phyloP scores from a whole-genome alignment of 2,797 vertebrate genomes.

The Mionectes olivaceus region DNA sequence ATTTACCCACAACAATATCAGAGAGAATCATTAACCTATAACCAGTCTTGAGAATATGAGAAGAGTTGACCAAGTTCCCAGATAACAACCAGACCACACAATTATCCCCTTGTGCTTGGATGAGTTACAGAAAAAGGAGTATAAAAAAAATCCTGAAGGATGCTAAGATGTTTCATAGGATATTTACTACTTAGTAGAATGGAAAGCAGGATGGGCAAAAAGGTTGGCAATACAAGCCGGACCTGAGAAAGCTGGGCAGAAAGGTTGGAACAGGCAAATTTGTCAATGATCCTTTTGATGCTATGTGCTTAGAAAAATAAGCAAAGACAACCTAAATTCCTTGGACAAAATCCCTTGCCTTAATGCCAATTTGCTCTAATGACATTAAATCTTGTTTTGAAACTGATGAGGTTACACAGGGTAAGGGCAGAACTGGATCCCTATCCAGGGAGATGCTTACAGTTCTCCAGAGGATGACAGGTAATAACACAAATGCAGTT shows the following conservation, averaged over 20 bases:
- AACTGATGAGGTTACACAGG: background rate
- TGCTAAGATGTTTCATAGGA: background rate
- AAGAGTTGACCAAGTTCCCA: background rate
- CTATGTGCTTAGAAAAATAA: background rate
- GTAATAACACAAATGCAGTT: background rate
- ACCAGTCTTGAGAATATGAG: background rate
- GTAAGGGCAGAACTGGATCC: slow-evolving; percentile 21
- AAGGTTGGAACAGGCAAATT: background rate
- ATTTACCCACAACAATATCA: background rate
- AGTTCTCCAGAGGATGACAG: slow-evolving; percentile 3
- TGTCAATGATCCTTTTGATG: background rate
- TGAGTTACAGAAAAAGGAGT: background rate
- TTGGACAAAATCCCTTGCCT: background rate
- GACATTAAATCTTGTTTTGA: slow-evolving; percentile 4
- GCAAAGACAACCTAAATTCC: background rate
- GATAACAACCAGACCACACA: background rate
- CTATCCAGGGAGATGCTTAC: background rate
- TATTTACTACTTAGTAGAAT: background rate
- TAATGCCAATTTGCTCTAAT: background rate
- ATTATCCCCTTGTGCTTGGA: background rate
- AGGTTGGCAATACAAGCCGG: background rate
- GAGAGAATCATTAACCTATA: background rate
- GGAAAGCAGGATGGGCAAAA: background rate
- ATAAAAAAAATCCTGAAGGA: background rate
- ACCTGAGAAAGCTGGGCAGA: background rate